Conservation (phyloP, 1,140 invertebrate genomes). For the Paraescarpia echinospica region DNA sequence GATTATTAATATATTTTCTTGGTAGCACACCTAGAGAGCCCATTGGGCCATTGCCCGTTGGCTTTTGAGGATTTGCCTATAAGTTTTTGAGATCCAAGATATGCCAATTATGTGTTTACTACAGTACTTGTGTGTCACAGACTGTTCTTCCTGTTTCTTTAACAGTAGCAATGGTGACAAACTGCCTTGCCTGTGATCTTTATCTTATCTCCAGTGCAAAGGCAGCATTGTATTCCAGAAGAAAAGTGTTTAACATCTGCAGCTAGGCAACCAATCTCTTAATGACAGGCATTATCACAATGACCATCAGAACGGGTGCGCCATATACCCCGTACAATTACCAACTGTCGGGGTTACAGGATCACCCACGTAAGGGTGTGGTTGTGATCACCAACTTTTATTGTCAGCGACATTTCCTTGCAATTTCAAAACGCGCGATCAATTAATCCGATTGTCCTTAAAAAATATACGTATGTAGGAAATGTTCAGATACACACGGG, state of each 20-base stretch:
- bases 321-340: not conserved
- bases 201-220: not conserved
- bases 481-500: not conserved
- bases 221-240: not conserved
- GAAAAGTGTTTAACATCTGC: not conserved
- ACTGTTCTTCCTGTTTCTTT: not conserved
- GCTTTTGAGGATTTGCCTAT: no score
- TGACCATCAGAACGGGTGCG: not conserved
- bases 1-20: no score
- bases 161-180: not conserved
- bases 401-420: not conserved
- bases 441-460: not conserved
- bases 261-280: no score
- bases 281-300: not conserved
- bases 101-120: no score
- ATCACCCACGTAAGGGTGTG: not conserved
- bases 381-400: not conserved
- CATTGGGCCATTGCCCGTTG: no score
- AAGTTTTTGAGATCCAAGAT: no score
- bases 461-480: not conserved
- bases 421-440: not conserved
- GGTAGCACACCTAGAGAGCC: no score
- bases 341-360: not conserved
- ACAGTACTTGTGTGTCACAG: not conserved
- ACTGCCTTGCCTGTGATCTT: not conserved